Percentiles rank a stretch among this genome's conserved stretches.
These are phyloP conservation scores for Sternarchorhynchus goeldii DNA, from an alignment of 2,797 vertebrate species.

Conservation along the genomic window DNA sequence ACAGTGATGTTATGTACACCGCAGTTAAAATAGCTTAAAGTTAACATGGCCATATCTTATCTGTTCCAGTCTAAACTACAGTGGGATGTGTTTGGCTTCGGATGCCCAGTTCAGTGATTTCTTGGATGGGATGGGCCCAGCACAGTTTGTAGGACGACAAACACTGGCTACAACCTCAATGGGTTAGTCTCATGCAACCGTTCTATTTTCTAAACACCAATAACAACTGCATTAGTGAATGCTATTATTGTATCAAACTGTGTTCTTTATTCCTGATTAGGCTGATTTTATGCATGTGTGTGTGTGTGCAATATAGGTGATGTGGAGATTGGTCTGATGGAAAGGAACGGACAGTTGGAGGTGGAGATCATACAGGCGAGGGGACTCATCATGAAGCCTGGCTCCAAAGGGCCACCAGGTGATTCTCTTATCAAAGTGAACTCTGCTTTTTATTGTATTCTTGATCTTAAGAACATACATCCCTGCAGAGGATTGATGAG, in stretches of 20 bases:
- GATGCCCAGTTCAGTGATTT: slow-evolving; percentile 87
- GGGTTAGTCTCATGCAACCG: slow-evolving; percentile 73
- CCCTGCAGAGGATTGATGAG: neutral
- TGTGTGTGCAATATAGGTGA: slow-evolving; percentile 78
- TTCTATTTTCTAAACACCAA: no score
- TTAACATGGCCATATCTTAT: slow-evolving; percentile 24
- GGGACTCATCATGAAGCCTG: slow-evolving; percentile 92
- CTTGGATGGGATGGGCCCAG: slow-evolving; percentile 88
- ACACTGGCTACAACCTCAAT: slow-evolving; percentile 87
- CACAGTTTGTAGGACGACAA: slow-evolving; percentile 87
- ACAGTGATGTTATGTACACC: neutral
- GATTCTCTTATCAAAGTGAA: slow-evolving; percentile 19
- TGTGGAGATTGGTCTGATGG: slow-evolving; percentile 92
- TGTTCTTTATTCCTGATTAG: neutral
- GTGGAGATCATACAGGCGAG: slow-evolving; percentile 97
- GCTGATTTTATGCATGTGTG: neutral
- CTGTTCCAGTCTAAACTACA: slow-evolving; percentile 91
- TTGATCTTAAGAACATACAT: neutral
- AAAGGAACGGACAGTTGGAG: slow-evolving; percentile 93
- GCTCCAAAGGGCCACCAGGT: slow-evolving; percentile 97
- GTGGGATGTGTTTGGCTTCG: slow-evolving; percentile 92
- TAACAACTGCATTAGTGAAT: no score
- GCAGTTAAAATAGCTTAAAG: neutral
- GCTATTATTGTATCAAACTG: neutral
- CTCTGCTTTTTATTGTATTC: neutral